Evolutionary conservation across 2,113 vertebrate genomes (phyloP), one percentile per base, ranked within the genome.

Genomic region (Dipodomys stephensi): DNA sequence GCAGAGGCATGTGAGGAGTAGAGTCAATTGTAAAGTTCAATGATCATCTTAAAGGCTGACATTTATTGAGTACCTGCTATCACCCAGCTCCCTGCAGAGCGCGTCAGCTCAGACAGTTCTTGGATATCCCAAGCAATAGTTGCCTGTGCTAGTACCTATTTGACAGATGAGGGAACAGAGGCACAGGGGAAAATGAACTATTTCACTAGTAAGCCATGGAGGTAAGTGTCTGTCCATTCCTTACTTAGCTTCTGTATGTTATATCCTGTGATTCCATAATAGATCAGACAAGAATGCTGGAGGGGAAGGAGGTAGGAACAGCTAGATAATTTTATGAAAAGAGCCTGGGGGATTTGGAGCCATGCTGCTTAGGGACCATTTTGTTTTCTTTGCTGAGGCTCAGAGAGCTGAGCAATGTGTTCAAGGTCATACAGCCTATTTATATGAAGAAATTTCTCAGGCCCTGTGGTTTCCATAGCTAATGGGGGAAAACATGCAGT

Each of bases 21-120:
- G 79, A 94, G 81, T 35, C 30, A 83, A 83, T 91, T 89, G 16
- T 92, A 65, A 91, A 91, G 87, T 74, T 81, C 77, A 71, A 74
- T 1, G 0, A 81, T 88, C 93, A 84, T 49, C 39, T 53, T 92
- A 57, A 91, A 60, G 80, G 49, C 73, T 85, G 62, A 71, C 65
- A 13, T 82, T 94, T 82, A 82, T 71, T 64, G 39, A 91, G 65
- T 85, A 60, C 89, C 77, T 81, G 57, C 85, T 82, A 16, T 65
- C 65, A 46, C 72, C 83, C 30, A 19, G 53, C 62, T 81, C 57
- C 11, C 1, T 28, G 46, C 44, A 65, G 80, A 81, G 74, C 3
- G 49, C 81, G 8, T 83, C 86, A 2, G 80, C 25, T 73, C 18
- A 1, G 81, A 32, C 32, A 18, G 9, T 67, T 87, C 73, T 87